phyloP scores from a whole-genome alignment of 2,113 vertebrate genomes.

The Oncorhynchus tshawytscha region DNA sequence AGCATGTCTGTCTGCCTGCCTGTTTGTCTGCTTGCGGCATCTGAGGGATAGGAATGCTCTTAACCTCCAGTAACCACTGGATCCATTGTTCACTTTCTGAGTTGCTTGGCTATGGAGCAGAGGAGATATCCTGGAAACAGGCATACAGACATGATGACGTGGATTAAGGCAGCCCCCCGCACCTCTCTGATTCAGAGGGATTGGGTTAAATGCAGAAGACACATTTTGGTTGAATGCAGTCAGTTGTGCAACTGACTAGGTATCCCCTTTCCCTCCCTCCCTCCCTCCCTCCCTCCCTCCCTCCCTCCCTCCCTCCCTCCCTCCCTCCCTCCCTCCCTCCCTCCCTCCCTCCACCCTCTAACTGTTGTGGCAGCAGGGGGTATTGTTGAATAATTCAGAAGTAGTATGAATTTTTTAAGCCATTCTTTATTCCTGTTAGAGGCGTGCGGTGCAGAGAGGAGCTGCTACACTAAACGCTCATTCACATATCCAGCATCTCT shows the following conservation, averaged over 20 bases:
- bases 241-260: no score
- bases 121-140: constrained; percentile 36
- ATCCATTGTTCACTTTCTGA: constrained; percentile 42
- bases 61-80: constrained; percentile 79
- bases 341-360: constrained; percentile 17
- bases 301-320: constrained; percentile 15
- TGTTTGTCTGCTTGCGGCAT: not conserved
- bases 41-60: constrained; percentile 51
- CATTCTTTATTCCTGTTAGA: constrained; percentile 39
- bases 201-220: no score
- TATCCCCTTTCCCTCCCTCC: not conserved
- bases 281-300: not conserved
- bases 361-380: constrained; percentile 56
- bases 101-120: not conserved
- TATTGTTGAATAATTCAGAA: constrained; percentile 71
- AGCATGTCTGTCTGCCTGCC: no score
- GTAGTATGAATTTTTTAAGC: constrained; percentile 68
- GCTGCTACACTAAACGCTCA: constrained; percentile 58
- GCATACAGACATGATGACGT: no score
- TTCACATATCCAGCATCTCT: constrained; percentile 43
- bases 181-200: no score
- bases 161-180: no score
- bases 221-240: no score
- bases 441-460: constrained; percentile 48
- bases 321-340: constrained; percentile 27